Evolutionary conservation across 2,888 invertebrate species (phyloP).

Genomic region (Strigamia maritima): DNA sequence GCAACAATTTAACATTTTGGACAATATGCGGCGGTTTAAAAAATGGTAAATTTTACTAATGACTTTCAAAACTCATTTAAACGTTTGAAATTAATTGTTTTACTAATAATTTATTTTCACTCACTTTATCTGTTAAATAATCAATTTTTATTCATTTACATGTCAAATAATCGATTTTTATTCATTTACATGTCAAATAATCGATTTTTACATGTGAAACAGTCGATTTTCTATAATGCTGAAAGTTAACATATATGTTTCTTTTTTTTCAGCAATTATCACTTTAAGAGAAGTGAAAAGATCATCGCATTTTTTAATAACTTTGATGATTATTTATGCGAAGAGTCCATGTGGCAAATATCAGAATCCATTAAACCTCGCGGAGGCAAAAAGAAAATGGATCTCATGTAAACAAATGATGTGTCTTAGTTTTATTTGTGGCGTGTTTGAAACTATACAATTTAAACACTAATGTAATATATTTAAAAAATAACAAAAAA

Average conservation of each 20-base stretch:
- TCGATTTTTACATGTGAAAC: too few relatives aligned
- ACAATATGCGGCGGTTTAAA: conserved; percentile 96
- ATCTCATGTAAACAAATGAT: neutral
- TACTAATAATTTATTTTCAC: too few relatives aligned
- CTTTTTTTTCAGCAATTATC: conserved; percentile 73
- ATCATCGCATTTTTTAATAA: conserved; percentile 94
- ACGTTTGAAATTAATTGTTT: too few relatives aligned
- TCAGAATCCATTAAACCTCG: conserved; percentile 94
- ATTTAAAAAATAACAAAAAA: neutral
- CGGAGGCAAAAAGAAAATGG: conserved; percentile 37
- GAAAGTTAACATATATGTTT: too few relatives aligned
- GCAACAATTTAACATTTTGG: conserved; percentile 97
- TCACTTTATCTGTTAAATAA: too few relatives aligned
- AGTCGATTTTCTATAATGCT: too few relatives aligned
- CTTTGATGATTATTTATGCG: conserved; percentile 91
- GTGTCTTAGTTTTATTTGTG: neutral
- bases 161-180: too few relatives aligned
- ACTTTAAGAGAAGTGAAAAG: conserved; percentile 86
- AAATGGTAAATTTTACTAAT: conserved; percentile 90
- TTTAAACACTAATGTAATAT: neutral
- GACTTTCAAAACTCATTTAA: too few relatives aligned
- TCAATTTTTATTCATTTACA: too few relatives aligned
- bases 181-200: too few relatives aligned
- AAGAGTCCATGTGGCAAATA: conserved; percentile 98
- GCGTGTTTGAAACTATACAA: neutral